These are phyloP conservation scores for Drosophila suboccidentalis DNA, from an alignment of 2,888 invertebrate species.

Conservation along the genomic window DNA sequence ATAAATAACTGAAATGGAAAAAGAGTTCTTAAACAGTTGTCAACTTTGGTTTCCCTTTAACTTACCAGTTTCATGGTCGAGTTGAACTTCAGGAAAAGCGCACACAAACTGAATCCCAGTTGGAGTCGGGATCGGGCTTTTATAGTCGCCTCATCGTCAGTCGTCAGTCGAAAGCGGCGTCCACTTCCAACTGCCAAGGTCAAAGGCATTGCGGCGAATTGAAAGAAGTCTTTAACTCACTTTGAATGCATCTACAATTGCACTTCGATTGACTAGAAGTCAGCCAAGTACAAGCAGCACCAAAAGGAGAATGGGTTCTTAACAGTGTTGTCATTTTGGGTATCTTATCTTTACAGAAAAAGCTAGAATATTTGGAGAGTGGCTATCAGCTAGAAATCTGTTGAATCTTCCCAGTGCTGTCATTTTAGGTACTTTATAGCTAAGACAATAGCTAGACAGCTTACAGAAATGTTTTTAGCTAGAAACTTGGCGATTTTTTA, in stretches of 20 bases:
- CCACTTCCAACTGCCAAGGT: conserved; percentile 51
- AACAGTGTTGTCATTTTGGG: not conserved
- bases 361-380: not conserved
- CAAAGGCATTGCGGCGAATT: conserved; percentile 70
- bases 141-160: conserved; percentile 48
- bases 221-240: conserved; percentile 69
- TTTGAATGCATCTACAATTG: conserved; percentile 66
- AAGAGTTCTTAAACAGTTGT: not conserved
- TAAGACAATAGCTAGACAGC: too few species aligned
- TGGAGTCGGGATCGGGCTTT: conserved; percentile 39
- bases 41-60: not conserved
- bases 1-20: conserved; percentile 50
- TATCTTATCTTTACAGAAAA: not conserved
- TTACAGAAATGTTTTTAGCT: too few species aligned
- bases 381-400: too few species aligned
- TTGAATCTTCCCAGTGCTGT: not conserved
- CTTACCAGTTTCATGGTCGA: conserved; percentile 67
- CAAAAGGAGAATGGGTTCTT: not conserved
- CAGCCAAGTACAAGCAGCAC: conserved; percentile 19
- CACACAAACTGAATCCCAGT: conserved; percentile 51
- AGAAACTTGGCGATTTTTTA: too few species aligned
- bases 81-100: conserved; percentile 23
- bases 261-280: conserved; percentile 40
- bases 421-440: too few species aligned
- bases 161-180: conserved; percentile 27